Percentiles rank a stretch among this genome's conserved stretches.
These are phyloP conservation scores for Dipodomys spectabilis DNA, from an alignment of 2,113 vertebrate species.

Conservation along the genomic window DNA sequence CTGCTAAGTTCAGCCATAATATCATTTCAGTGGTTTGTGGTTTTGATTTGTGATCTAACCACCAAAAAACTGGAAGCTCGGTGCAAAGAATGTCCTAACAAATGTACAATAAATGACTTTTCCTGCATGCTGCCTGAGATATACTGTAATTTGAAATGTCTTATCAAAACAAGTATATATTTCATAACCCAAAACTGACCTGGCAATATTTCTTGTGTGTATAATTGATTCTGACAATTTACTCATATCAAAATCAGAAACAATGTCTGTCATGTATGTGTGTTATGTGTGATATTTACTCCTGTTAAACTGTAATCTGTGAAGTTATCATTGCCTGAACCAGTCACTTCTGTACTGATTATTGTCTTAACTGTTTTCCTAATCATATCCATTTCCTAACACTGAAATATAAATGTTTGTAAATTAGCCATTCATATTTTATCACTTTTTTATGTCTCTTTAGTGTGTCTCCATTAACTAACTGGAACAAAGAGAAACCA, in stretches of 20 bases:
- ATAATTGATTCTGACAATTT: slow-evolving; percentile 79
- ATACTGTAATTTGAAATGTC: slow-evolving; percentile 87
- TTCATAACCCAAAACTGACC: slow-evolving; percentile 83
- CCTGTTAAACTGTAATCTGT: slow-evolving; percentile 86
- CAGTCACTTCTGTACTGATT: slow-evolving; percentile 86
- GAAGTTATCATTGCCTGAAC: slow-evolving; percentile 86
- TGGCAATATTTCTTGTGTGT: slow-evolving; percentile 84
- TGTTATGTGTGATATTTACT: slow-evolving; percentile 84
- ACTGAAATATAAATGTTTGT: slow-evolving; percentile 92
- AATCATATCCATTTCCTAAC: slow-evolving; percentile 87
- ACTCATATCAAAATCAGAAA: slow-evolving; percentile 84
- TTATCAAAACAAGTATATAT: slow-evolving; percentile 84
- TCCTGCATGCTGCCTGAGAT: slow-evolving; percentile 91
- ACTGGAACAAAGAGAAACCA: slow-evolving; percentile 61
- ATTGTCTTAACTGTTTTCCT: slow-evolving; percentile 88
- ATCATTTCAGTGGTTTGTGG: slow-evolving; percentile 85
- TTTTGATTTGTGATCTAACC: slow-evolving; percentile 84
- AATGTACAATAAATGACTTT: slow-evolving; percentile 88
- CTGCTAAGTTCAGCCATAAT: slow-evolving; percentile 79
- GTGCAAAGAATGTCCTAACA: slow-evolving; percentile 86
- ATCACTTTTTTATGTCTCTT: slow-evolving; percentile 81
- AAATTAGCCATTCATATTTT: slow-evolving; percentile 87
- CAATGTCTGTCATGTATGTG: slow-evolving; percentile 86
- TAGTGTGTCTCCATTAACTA: slow-evolving; percentile 64
- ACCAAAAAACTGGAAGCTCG: slow-evolving; percentile 84